Evolutionary conservation across 2,113 vertebrate species (phyloP), one percentile per base, ranked within the genome.

Genomic region (Plectropomus leopardus): DNA sequence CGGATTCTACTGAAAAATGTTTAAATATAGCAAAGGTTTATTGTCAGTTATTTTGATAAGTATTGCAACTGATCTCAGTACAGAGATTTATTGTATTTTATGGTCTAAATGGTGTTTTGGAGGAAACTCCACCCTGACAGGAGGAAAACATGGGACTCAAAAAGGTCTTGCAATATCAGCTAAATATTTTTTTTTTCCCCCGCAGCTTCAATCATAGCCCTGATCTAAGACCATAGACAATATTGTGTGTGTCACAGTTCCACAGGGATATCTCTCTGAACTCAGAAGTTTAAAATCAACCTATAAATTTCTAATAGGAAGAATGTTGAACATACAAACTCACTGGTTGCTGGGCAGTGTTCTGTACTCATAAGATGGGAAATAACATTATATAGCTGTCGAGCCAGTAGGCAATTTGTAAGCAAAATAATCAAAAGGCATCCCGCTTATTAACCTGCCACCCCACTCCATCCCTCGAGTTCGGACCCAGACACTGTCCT

Each of bases 21-120:
- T 5, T 13, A 48, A 23, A 30, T 58, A 0, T 17, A 7, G 40
- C 50, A 21, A 4, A 24, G 0, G 3, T 10, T 58, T 19, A n/a
- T 48, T 34, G 28, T 1, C 0, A 24, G 40, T 50, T 69, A 57
- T 57, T 81, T 53, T 14, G 40, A 45, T 30, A 26, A 23, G 26
- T 36, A 11, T 28, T n/a, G 23, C 17, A 9, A 23, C 24, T 2
- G 0, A 0, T 54, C 17, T 40, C 3, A 55, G 44, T 19, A 8
- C n/a, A 48, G 14, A 36, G 3, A 8, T 42, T 54, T 69, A 44
- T 53, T 13, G 23, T 60, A 4, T 34, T 67, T 34, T 40, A 3
- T 55, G 50, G 42, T 36, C 50, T 13, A 21, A 28, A 44, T 60
- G 14, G 24, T 70, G 26, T 42, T 50, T 72, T 23, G 7, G 30